Evolutionary conservation across 1,140 invertebrate genomes (phyloP).

Genomic region (Harpegnathos saltator): DNA sequence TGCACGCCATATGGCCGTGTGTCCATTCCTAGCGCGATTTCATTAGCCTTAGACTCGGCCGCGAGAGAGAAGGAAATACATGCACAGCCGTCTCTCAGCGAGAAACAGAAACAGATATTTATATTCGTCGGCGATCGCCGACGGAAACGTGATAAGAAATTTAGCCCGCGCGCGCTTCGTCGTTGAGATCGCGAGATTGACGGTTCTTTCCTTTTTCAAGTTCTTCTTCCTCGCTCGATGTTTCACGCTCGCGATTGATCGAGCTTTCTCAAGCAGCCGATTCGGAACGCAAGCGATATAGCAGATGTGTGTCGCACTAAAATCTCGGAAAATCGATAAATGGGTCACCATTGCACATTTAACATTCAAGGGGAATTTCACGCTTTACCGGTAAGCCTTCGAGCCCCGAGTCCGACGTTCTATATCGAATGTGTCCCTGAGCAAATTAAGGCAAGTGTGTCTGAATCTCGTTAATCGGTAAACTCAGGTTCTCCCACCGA

Average conservation of each 20-base stretch:
- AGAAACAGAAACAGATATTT: not conserved
- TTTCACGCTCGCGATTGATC: no score
- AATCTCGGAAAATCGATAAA: slow-evolving; percentile 77
- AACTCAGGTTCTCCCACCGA: not conserved
- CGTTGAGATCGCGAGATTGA: no score
- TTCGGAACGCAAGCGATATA: not conserved
- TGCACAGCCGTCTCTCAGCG: no score
- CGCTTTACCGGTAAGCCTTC: slow-evolving; percentile 45
- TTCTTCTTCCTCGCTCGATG: no score
- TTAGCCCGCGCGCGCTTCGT: no score
- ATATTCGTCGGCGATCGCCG: not conserved
- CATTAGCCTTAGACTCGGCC: not conserved
- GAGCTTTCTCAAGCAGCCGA: not conserved
- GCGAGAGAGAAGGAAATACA: not conserved
- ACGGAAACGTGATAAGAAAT: not conserved
- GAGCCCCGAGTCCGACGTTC: slow-evolving; percentile 20
- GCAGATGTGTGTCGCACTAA: slow-evolving; percentile 39
- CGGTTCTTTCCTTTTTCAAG: no score
- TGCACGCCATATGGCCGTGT: slow-evolving; percentile 62
- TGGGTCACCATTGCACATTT: slow-evolving; percentile 75
- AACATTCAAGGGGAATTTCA: slow-evolving; percentile 51
- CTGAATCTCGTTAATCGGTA: not conserved
- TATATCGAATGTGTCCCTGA: not conserved
- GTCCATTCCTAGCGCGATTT: slow-evolving; percentile 29
- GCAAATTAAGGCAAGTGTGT: not conserved